Conservation (phyloP, 2,113 vertebrate genomes). For the Gobius niger region DNA sequence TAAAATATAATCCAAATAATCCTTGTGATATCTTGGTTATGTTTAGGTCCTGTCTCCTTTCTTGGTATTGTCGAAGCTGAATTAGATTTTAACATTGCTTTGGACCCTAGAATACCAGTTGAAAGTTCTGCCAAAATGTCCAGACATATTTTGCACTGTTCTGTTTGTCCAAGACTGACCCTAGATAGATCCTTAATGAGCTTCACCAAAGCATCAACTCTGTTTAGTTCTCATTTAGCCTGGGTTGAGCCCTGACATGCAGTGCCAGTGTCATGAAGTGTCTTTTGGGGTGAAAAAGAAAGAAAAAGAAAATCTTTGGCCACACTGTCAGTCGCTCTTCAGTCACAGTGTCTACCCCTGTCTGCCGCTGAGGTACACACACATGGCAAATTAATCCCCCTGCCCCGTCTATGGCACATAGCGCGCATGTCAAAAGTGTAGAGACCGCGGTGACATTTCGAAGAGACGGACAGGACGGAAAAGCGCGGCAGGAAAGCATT, state of each 20-base stretch:
- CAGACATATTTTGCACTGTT: no score
- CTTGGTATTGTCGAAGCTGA: neutral
- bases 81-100: neutral
- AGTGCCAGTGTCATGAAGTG: conserved; percentile 54
- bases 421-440: conserved; percentile 63
- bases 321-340: conserved; percentile 67
- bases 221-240: no score
- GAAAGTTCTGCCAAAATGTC: no score
- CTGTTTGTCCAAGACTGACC: no score
- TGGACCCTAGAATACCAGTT: no score
- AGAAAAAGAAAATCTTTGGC: conserved; percentile 18
- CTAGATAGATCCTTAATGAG: no score
- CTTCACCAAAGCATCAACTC: no score
- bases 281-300: conserved; percentile 24
- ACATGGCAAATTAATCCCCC: conserved; percentile 73
- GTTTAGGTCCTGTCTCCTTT: neutral
- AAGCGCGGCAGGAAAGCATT: conserved; percentile 48
- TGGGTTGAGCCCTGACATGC: no score
- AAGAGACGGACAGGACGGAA: conserved; percentile 49
- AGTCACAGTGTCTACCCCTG: conserved; percentile 73
- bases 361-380: conserved; percentile 65
- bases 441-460: conserved; percentile 62
- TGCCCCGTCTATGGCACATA: conserved; percentile 66
- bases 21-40: no score
- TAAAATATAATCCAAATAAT: no score